phyloP scores from a whole-genome alignment of 2,888 invertebrate species.

The Timema cristinae region DNA sequence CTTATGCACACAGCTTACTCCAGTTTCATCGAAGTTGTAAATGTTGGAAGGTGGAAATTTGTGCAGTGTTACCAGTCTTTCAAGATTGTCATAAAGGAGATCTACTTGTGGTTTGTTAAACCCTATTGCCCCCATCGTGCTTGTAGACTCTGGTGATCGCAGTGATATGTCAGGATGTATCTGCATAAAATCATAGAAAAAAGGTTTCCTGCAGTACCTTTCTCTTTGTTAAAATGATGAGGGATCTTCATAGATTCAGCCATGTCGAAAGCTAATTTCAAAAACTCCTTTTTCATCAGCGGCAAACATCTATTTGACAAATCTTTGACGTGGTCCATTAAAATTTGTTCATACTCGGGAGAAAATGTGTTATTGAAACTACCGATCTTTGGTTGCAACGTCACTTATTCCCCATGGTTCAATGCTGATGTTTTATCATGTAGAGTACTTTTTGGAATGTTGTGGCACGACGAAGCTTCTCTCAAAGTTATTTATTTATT shows the following conservation, averaged over 20 bases:
- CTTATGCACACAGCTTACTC: too few species aligned
- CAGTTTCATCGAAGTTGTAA: too few species aligned
- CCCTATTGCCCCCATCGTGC: too few species aligned
- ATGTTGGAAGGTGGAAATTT: too few species aligned
- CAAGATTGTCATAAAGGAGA: too few species aligned
- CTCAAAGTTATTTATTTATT: not conserved
- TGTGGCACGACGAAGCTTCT: not conserved
- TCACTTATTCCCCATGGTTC: not conserved
- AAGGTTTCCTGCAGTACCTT: not conserved
- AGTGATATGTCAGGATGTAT: not conserved
- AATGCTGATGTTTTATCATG: not conserved
- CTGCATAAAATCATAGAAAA: too few species aligned
- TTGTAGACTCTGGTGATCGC: too few species aligned
- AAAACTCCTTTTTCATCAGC: conserved; percentile 3
- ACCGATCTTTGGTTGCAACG: conserved; percentile 1
- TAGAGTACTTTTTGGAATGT: not conserved
- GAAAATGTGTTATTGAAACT: too few species aligned
- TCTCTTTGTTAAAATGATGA: not conserved
- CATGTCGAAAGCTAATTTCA: not conserved
- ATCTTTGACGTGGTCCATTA: too few species aligned
- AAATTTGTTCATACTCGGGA: not conserved
- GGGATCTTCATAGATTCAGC: not conserved
- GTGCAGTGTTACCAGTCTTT: too few species aligned
- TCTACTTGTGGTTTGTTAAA: too few species aligned
- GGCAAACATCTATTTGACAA: not conserved